Evolutionary conservation across 2,797 vertebrate species (phyloP).

Genomic region (Erpetoichthys calabaricus): DNA sequence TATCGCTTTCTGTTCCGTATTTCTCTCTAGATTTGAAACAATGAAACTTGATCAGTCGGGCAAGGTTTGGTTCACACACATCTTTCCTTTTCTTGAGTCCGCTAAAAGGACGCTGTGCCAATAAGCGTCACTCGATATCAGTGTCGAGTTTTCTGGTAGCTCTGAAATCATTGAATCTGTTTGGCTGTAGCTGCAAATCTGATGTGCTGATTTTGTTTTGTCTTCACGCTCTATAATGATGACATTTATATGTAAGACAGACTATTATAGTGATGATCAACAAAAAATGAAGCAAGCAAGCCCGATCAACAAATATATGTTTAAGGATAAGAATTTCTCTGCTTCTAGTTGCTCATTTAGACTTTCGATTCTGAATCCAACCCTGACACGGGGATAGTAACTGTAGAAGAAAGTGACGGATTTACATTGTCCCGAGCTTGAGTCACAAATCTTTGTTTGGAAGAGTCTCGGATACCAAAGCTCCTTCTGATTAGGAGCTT

Average conservation of each 20-base stretch:
- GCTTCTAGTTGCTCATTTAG: slow-evolving; percentile 34
- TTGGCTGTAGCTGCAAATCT: slow-evolving; percentile 27
- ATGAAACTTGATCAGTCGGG: slow-evolving; percentile 17
- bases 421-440: slow-evolving; percentile 40
- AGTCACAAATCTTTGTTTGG: slow-evolving; percentile 33
- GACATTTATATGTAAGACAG: slow-evolving; percentile 36
- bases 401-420: slow-evolving; percentile 39
- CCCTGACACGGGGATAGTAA: slow-evolving; percentile 41
- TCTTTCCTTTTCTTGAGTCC: slow-evolving; percentile 28
- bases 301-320: slow-evolving; percentile 39
- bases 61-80: slow-evolving; percentile 27
- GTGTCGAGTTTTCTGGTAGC: slow-evolving; percentile 24
- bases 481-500: slow-evolving; percentile 46
- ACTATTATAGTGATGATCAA: slow-evolving; percentile 37
- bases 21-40: slow-evolving; percentile 20
- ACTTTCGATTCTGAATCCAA: slow-evolving; percentile 36
- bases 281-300: slow-evolving; percentile 38
- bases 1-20: slow-evolving; percentile 17
- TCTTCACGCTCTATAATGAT: slow-evolving; percentile 9
- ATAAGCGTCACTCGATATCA: slow-evolving; percentile 31
- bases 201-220: slow-evolving; percentile 4
- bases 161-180: slow-evolving; percentile 20
- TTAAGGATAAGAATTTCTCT: slow-evolving; percentile 38
- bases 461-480: slow-evolving; percentile 45
- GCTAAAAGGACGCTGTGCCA: slow-evolving; percentile 32